Conservation (phyloP, 2,797 vertebrate species). For the Hoplostethus atlanticus region DNA sequence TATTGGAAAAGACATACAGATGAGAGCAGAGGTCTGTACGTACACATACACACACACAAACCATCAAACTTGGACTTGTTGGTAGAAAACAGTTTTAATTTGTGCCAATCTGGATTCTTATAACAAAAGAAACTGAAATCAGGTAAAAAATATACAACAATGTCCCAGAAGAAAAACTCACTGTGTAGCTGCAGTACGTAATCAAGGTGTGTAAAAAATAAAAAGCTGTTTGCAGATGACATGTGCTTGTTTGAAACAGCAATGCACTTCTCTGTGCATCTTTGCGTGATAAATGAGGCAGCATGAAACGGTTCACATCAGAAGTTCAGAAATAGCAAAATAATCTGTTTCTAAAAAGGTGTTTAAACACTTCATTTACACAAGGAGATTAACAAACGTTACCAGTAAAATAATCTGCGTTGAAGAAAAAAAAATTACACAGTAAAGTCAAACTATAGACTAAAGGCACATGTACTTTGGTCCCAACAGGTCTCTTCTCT, state of each 20-base stretch:
- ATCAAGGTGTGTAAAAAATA: slow-evolving; percentile 24
- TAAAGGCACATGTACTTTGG: slow-evolving; percentile 98
- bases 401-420: slow-evolving; percentile 79
- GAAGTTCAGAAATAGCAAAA: slow-evolving; percentile 34
- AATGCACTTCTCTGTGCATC: slow-evolving; percentile 14
- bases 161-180: slow-evolving; percentile 76
- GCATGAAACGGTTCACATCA: neutral
- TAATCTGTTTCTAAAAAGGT: slow-evolving; percentile 26
- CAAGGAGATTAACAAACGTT: slow-evolving; percentile 29
- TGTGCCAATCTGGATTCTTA: slow-evolving; percentile 87
- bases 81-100: slow-evolving; percentile 97
- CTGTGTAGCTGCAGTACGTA: slow-evolving; percentile 19
- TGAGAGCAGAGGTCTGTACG: slow-evolving; percentile 85
- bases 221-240: slow-evolving; percentile 11
- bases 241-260: neutral
- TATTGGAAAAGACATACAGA: slow-evolving; percentile 96
- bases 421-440: slow-evolving; percentile 42
- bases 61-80: slow-evolving; percentile 87
- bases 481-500: slow-evolving; percentile 91
- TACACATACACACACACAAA: slow-evolving; percentile 82
- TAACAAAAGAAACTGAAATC: slow-evolving; percentile 94
- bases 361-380: slow-evolving; percentile 23
- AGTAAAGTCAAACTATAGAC: slow-evolving; percentile 87
- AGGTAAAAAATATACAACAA: slow-evolving; percentile 93
- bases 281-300: slow-evolving; percentile 15